These are phyloP conservation scores for Eremobia ochroleuca DNA, from an alignment of 2,888 invertebrate species.

Conservation along the genomic window DNA sequence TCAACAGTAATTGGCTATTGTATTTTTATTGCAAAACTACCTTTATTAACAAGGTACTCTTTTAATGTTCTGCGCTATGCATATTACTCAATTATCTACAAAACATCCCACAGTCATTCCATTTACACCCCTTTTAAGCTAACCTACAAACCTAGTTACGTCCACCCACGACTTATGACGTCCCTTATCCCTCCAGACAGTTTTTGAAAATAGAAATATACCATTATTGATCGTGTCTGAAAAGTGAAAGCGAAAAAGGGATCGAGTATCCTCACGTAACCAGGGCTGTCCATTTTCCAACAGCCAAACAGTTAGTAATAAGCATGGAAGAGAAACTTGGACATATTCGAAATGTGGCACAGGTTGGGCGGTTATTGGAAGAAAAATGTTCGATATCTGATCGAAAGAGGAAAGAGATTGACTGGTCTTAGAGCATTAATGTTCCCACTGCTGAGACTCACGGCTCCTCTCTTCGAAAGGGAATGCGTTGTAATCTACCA, in stretches of 20 bases:
- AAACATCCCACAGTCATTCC: background rate
- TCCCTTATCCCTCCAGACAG: background rate
- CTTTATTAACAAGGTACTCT: background rate
- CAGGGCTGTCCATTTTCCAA: slow-evolving; percentile 23
- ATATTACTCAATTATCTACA: background rate
- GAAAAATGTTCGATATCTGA: background rate
- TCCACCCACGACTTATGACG: background rate
- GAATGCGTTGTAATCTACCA: too few species aligned
- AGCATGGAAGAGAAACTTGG: background rate
- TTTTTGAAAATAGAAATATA: slow-evolving; percentile 27
- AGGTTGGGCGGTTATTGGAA: background rate
- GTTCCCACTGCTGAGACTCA: too few species aligned
- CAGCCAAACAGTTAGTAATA: background rate
- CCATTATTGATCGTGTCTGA: slow-evolving; percentile 38
- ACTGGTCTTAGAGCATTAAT: background rate
- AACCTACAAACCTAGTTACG: slow-evolving; percentile 19
- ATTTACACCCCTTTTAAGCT: background rate
- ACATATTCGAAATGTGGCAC: background rate
- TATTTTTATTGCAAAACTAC: slow-evolving; percentile 22
- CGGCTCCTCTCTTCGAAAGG: too few species aligned
- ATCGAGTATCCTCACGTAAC: background rate
- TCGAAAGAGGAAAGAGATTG: background rate
- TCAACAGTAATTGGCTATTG: slow-evolving; percentile 36
- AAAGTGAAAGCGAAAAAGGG: slow-evolving; percentile 6
- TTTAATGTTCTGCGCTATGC: background rate